Evolutionary conservation across 2,797 vertebrate species (phyloP), one percentile per base, ranked within the genome.

Genomic region (Apogon hyalosoma): DNA sequence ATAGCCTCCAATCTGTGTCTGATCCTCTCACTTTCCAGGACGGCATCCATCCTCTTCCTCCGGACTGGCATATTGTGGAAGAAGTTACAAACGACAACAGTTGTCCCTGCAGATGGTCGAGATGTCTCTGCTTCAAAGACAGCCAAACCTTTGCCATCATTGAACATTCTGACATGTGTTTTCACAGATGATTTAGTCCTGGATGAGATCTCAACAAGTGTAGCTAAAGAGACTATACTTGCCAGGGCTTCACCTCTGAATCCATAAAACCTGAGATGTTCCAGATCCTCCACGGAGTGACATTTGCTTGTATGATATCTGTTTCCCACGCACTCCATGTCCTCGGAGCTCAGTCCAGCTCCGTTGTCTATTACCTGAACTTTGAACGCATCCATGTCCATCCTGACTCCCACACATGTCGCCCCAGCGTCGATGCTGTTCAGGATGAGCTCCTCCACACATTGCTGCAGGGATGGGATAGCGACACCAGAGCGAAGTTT

Each of bases 351-450:
- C 82, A 99, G 92, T 12, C 97, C 98, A 0, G 80, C 80, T 9
- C 98, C 98, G 5, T 97, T 99, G 88, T 99, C 98, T 47, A 98
- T 88, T 4, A 99, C 96, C 83, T 98, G 98, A 7, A 99, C 76
- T 86, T 95, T 96, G 78, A 96, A 96, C 15, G 94, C 95, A 63
- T 96, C 95, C 90, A 96, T 74, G 87, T 98, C 96, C 79, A 96
- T 81, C 61, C 98, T 89, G 74, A 97, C 41, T 8, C 97, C 96
- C 21, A 98, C 79, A 70, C 98, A 99, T 24, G 94, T 96, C 48
- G 98, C 95, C 69, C 92, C 94, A 6, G 96, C 96, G 68, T 99
- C 97, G 0, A 97, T 89, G 88, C 97, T 95, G 61, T 99, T 99
- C 9, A 99, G 89, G 24, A 95, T 21, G 7, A 99, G 96, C 77